phyloP scores from a whole-genome alignment of 2,888 invertebrate genomes.

The Scelioninae gen. 1 region DNA sequence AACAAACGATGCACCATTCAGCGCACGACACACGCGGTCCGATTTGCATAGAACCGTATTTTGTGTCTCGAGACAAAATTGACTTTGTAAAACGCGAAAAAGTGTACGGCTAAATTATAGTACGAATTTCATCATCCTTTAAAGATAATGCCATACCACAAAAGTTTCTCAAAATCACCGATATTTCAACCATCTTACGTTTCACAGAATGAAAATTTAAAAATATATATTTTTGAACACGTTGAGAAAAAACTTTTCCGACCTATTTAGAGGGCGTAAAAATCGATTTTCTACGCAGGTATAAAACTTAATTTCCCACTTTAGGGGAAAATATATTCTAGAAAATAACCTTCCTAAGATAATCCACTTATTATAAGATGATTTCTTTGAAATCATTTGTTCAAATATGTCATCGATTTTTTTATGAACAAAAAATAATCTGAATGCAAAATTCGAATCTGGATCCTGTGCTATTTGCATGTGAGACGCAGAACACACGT shows the following conservation, averaged over 20 bases:
- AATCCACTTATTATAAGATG: too few relatives aligned
- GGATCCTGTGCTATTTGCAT: constrained; percentile 76
- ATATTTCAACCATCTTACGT: not conserved
- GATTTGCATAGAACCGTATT: constrained; percentile 71
- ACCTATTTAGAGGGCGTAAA: not conserved
- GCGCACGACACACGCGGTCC: constrained; percentile 60
- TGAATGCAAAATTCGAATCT: constrained; percentile 69
- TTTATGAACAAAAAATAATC: too few relatives aligned
- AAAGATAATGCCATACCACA: not conserved
- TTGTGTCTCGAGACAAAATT: constrained; percentile 62
- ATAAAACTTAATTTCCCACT: too few relatives aligned
- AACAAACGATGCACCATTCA: constrained; percentile 68
- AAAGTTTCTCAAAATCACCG: too few relatives aligned
- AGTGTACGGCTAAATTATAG: not conserved
- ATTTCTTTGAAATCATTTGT: too few relatives aligned
- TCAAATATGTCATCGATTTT: too few relatives aligned
- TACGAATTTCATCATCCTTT: not conserved
- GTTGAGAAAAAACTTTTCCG: not conserved
- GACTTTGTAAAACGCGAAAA: constrained; percentile 54
- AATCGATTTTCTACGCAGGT: too few relatives aligned
- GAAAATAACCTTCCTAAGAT: too few relatives aligned
- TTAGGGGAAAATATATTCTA: too few relatives aligned
- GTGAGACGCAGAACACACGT: constrained; percentile 74
- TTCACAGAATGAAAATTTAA: not conserved
- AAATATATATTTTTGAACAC: too few relatives aligned